Evolutionary conservation across 2,113 vertebrate species (phyloP), one percentile per base, ranked within the genome.

Genomic region (Prinia subflava): DNA sequence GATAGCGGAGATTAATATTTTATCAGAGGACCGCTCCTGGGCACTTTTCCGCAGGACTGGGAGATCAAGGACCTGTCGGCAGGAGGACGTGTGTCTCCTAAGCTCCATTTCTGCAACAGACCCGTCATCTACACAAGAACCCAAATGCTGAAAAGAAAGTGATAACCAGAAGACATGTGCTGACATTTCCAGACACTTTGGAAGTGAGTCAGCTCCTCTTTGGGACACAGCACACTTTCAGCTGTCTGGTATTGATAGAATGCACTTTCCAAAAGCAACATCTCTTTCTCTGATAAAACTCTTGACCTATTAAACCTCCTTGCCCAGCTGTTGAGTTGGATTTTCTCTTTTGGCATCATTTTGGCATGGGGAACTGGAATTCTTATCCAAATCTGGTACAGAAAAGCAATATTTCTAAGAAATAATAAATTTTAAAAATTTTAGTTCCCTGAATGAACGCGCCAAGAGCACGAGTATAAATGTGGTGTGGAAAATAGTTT

Each of bases 101-200:
- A 63, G 24, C 39, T 62, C 70, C 24, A 0, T 46, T 73, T 28
- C 76, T 75, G 42, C 11, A 12, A 4, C 1, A n/a, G 56, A 16
- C 17, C 35, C 8, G n/a, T 25, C 81, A 28, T 31, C 68, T 31
- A 53, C 68, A 19, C 5, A 47, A 75, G 33, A 57, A 28, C 47
- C 9, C 35, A 18, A 75, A 65, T 0, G 70, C 52, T 86, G 70
- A 60, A 57, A 84, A 89, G 80, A 41, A 46, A 76, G 62, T 28
- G 71, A 89, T 81, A 81, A 83, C 23, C 77, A 79, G 55, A 82
- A 87, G 89, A 71, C 8, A 3, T 67, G 81, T 1, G 0, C 50
- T 94, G 94, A 81, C 83, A 59, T 91, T 94, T 92, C 89, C 93
- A 92, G 90, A 63, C 92, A 7, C 71, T 89, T 83, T 88, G 92